These are phyloP conservation scores for Nerophis ophidion DNA, from an alignment of 2,113 vertebrate species.

Conservation along the genomic window DNA sequence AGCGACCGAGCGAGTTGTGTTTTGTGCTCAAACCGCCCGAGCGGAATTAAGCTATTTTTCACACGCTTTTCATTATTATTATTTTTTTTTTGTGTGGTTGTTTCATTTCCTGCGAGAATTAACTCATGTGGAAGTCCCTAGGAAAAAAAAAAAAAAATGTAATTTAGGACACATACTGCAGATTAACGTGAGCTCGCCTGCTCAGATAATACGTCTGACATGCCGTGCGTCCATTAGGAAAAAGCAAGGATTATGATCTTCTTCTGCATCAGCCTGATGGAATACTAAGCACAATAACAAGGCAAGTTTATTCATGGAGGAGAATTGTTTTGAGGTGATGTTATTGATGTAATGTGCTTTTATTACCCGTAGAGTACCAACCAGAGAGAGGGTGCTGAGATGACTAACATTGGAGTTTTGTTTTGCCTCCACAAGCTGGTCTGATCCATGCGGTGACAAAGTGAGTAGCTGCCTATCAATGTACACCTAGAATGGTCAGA, in stretches of 20 bases:
- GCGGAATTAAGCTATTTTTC: conserved; percentile 41
- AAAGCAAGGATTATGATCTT: conserved; percentile 20
- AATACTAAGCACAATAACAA: not conserved
- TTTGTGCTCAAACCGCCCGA: conserved; percentile 39
- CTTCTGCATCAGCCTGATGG: conserved; percentile 20
- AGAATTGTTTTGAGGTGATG: too few relatives aligned
- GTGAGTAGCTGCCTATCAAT: too few relatives aligned
- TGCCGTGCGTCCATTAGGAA: conserved; percentile 16
- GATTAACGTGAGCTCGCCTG: conserved; percentile 39
- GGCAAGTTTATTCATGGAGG: too few relatives aligned
- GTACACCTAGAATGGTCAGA: too few relatives aligned
- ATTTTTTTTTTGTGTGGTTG: not conserved
- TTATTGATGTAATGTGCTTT: too few relatives aligned
- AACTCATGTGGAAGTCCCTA: conserved; percentile 32
- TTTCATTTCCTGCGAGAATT: conserved; percentile 36
- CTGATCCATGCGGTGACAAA: too few relatives aligned
- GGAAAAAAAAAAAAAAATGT: conserved; percentile 6
- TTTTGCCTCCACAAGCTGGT: too few relatives aligned
- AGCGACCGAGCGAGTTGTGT: conserved; percentile 38
- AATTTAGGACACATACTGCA: conserved; percentile 28
- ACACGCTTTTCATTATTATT: conserved; percentile 13
- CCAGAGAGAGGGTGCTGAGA: too few relatives aligned
- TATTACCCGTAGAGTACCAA: too few relatives aligned
- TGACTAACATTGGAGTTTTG: too few relatives aligned
- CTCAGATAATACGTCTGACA: conserved; percentile 31